Conservation (phyloP, 2,113 vertebrate genomes). For the human (Homo sapiens) region DNA sequence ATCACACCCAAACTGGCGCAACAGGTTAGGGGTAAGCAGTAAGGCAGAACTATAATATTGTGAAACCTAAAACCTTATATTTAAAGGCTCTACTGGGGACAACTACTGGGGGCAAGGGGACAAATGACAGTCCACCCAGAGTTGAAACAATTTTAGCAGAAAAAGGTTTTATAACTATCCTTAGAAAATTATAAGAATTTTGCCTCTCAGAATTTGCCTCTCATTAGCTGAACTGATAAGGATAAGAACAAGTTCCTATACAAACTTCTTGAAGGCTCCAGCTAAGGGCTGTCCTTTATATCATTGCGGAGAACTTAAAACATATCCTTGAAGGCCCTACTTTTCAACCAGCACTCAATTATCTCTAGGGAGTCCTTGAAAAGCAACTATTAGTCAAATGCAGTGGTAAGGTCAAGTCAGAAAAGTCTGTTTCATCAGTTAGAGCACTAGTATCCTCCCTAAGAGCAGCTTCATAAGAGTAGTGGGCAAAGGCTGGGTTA, state of each 20-base stretch:
- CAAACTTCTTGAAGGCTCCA: background rate
- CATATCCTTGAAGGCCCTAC: background rate
- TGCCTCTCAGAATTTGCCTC: background rate
- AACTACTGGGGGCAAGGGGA: background rate
- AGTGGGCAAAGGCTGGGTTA: background rate
- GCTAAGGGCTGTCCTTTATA: background rate
- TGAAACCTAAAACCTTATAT: background rate
- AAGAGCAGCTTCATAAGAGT: slow-evolving; percentile 2
- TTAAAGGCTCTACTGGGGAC: background rate
- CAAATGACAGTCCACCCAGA: background rate
- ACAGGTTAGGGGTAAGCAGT: slow-evolving; percentile 31
- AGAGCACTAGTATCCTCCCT: background rate
- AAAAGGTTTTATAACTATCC: background rate
- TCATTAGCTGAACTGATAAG: background rate
- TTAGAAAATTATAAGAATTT: slow-evolving; percentile 16
- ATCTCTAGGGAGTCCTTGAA: background rate
- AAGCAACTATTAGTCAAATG: slow-evolving; percentile 22
- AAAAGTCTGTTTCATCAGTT: background rate
- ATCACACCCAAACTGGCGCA: slow-evolving; percentile 52
- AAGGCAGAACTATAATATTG: background rate
- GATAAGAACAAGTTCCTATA: background rate
- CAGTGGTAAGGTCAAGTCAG: slow-evolving; percentile 9
- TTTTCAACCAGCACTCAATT: slow-evolving; percentile 37
- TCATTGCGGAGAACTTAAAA: background rate
- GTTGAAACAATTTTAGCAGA: slow-evolving; percentile 17